These are phyloP conservation scores for Bradypodion pumilum DNA, from an alignment of 2,797 vertebrate genomes.

Conservation along the genomic window DNA sequence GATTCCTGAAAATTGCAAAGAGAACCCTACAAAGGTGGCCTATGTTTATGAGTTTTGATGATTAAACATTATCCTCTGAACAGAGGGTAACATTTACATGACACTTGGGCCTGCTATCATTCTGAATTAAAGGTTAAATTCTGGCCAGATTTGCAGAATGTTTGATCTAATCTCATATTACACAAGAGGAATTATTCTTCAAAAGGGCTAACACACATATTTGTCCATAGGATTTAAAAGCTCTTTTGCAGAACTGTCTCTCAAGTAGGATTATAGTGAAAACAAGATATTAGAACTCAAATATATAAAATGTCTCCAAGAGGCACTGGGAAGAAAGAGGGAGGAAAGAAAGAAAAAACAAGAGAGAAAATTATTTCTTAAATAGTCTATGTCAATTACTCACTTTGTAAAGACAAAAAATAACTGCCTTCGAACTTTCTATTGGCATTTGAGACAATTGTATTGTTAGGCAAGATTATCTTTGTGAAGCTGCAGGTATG, in stretches of 20 bases:
- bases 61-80: background rate
- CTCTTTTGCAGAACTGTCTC: background rate
- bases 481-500: no score
- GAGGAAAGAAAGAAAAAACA: no score
- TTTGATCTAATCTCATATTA: background rate
- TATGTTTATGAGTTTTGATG: background rate
- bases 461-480: no score
- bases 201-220: background rate
- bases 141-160: background rate
- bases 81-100: background rate
- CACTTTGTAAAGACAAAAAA: no score
- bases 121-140: background rate
- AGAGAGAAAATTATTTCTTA: no score
- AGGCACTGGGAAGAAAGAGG: no score
- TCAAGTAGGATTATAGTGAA: background rate
- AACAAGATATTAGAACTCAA: background rate
- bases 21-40: no score
- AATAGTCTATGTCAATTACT: no score
- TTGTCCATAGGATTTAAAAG: background rate
- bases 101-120: background rate
- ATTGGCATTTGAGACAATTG: no score
- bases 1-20: background rate
- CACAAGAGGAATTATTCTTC: background rate
- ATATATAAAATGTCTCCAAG: slow-evolving; percentile 12
- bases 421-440: no score